phyloP scores from a whole-genome alignment of 2,113 vertebrate genomes.

The Mesitornis unicolor region DNA sequence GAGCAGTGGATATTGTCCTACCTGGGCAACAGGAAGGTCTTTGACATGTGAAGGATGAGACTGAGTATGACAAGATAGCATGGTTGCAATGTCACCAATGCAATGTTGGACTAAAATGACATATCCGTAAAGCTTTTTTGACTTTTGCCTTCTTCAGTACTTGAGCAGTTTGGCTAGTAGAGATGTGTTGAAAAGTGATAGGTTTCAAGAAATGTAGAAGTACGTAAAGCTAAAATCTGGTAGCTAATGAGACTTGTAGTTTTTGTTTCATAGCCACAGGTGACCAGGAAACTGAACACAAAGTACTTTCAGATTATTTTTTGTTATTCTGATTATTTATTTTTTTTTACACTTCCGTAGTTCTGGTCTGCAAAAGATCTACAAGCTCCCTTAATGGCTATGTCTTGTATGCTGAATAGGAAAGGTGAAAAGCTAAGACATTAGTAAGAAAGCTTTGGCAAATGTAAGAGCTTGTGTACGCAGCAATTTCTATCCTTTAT shows the following conservation, averaged over 20 bases:
- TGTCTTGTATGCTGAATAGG: background rate
- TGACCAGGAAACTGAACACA: background rate
- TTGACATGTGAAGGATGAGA: background rate
- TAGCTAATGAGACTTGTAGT: background rate
- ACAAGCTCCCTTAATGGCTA: background rate
- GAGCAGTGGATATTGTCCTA: background rate
- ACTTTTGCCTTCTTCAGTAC: background rate
- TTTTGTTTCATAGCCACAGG: background rate
- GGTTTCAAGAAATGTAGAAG: background rate
- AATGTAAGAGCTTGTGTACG: background rate
- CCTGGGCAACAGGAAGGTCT: background rate
- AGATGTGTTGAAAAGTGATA: background rate
- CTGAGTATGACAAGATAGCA: background rate
- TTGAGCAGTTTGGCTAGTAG: background rate
- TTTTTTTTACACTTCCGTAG: background rate
- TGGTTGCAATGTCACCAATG: background rate
- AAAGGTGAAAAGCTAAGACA: background rate
- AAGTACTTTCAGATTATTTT: background rate
- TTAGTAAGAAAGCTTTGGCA: background rate
- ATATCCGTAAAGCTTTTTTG: background rate
- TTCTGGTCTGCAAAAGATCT: background rate
- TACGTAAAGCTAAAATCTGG: background rate
- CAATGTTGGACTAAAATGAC: background rate
- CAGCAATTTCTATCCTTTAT: background rate
- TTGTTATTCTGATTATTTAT: background rate